phyloP scores from a whole-genome alignment of 2,797 vertebrate species.

The Triplophysa yarkandensis region DNA sequence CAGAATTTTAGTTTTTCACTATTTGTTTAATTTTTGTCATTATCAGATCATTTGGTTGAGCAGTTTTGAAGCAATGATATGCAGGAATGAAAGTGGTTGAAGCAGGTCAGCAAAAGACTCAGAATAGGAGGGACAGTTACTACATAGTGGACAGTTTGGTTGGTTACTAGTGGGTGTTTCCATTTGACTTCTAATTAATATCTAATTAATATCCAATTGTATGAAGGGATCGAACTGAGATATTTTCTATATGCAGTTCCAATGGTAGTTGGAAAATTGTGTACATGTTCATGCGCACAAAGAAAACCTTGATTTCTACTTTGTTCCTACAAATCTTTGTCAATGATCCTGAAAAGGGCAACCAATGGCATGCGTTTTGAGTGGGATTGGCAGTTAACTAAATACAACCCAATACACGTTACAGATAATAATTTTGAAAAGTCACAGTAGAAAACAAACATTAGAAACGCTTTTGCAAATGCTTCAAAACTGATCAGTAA shows the following conservation, averaged over 20 bases:
- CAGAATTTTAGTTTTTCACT: neutral
- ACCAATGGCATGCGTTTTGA: too few species aligned
- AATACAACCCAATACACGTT: too few species aligned
- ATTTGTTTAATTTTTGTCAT: neutral
- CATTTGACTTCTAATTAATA: neutral
- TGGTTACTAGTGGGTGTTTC: neutral
- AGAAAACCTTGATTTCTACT: too few species aligned
- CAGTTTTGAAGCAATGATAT: neutral
- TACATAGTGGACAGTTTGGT: neutral
- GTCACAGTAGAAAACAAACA: too few species aligned
- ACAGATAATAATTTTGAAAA: too few species aligned
- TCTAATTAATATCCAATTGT: too few species aligned
- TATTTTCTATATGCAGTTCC: neutral
- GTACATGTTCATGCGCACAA: neutral
- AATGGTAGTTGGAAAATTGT: neutral
- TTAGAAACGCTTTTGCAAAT: too few species aligned
- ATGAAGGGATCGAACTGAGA: neutral
- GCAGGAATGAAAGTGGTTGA: neutral
- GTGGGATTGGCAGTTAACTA: too few species aligned
- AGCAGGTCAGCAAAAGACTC: neutral
- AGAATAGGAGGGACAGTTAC: neutral
- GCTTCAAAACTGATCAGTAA: too few species aligned
- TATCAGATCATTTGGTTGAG: neutral
- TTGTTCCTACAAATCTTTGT: too few species aligned
- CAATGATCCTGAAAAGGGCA: too few species aligned